Conservation (phyloP, 2,113 vertebrate genomes). For the Amphiprion percula region DNA sequence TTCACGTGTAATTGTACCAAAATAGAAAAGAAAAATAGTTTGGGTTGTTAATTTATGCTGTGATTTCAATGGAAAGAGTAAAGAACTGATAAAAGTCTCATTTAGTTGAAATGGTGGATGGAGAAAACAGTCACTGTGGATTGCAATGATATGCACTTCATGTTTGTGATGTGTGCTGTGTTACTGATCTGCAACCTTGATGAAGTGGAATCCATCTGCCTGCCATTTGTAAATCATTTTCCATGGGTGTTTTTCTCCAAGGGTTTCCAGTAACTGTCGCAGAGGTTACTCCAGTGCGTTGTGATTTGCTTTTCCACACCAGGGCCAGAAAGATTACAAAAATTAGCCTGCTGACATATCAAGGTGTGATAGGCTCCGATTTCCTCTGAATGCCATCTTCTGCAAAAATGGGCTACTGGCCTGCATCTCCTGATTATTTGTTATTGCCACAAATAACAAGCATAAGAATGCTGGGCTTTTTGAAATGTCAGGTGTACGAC, state of each 20-base stretch:
- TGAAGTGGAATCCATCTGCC: background rate
- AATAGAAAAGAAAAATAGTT: constrained; percentile 12
- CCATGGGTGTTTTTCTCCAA: background rate
- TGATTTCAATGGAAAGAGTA: background rate
- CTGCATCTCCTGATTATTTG: background rate
- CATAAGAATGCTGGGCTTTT: background rate
- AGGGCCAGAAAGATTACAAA: background rate
- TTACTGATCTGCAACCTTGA: constrained; percentile 5
- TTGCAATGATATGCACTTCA: background rate
- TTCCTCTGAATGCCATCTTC: background rate
- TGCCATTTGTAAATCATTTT: constrained; percentile 18
- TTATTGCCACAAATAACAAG: background rate
- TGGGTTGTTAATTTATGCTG: constrained; percentile 2
- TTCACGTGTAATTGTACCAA: background rate
- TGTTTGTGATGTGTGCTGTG: background rate
- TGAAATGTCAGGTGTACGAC: background rate
- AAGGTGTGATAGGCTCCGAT: constrained; percentile 1
- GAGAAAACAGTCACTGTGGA: constrained; percentile 13
- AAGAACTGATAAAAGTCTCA: background rate
- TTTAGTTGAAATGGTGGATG: constrained; percentile 16
- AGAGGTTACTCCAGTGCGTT: background rate
- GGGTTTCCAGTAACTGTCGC: background rate
- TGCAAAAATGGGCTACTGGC: background rate
- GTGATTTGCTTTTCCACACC: background rate
- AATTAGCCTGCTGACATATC: background rate